Conservation (phyloP, 2,113 vertebrate species). For the Coryphaenoides rupestris region DNA sequence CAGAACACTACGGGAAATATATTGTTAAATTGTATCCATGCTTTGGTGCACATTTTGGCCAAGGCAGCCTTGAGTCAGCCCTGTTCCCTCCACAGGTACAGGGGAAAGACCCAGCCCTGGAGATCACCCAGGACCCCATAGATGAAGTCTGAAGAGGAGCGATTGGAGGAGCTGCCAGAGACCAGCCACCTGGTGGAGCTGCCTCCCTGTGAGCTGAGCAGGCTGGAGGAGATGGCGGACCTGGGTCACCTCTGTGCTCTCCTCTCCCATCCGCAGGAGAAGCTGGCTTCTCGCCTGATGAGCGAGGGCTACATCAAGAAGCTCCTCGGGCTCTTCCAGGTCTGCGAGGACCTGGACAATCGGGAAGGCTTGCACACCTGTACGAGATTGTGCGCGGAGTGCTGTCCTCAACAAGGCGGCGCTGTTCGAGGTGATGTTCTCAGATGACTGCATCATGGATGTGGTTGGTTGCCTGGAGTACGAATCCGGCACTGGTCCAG, state of each 20-base stretch:
- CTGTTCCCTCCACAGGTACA: slow-evolving; percentile 78
- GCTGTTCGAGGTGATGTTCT: slow-evolving; percentile 99
- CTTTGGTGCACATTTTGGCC: too few species aligned
- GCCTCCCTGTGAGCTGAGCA: slow-evolving; percentile 88
- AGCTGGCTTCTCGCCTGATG: slow-evolving; percentile 92
- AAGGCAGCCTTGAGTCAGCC: too few species aligned
- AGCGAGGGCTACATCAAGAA: slow-evolving; percentile 96
- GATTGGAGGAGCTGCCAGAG: slow-evolving; percentile 96
- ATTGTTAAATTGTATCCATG: too few species aligned
- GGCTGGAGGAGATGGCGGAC: slow-evolving; percentile 97
- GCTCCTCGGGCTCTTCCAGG: slow-evolving; percentile 93
- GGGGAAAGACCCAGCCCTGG: slow-evolving; percentile 95
- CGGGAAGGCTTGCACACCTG: slow-evolving; percentile 92
- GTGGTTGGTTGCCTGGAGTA: slow-evolving; percentile 98
- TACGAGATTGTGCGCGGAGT: slow-evolving; percentile 97
- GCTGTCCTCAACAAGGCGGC: slow-evolving; percentile 97
- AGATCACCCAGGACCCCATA: slow-evolving; percentile 97
- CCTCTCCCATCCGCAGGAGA: slow-evolving; percentile 97
- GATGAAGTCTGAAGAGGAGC: slow-evolving; percentile 97
- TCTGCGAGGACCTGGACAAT: slow-evolving; percentile 94
- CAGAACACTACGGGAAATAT: too few species aligned
- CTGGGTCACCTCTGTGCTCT: slow-evolving; percentile 95
- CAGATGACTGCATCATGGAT: slow-evolving; percentile 99
- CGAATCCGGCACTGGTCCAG: slow-evolving; percentile 92
- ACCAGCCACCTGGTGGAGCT: slow-evolving; percentile 92